phyloP scores from a whole-genome alignment of 2,797 vertebrate species.

The Podarcis siculus region DNA sequence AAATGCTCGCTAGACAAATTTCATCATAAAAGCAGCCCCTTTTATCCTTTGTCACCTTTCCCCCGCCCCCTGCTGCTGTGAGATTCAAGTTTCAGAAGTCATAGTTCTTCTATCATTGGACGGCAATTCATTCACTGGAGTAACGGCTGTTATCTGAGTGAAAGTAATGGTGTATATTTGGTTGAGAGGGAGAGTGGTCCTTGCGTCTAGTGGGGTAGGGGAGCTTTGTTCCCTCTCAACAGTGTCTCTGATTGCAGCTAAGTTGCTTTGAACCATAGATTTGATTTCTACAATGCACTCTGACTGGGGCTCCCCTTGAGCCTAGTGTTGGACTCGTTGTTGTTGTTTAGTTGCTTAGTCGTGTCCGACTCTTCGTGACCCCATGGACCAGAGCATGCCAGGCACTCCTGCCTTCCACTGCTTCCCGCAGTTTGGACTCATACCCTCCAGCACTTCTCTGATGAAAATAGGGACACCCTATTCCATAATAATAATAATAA shows the following conservation, averaged over 20 bases:
- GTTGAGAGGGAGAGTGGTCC: not conserved
- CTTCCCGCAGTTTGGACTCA: too few species aligned
- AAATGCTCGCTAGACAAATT: constrained; percentile 50
- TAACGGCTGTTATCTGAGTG: not conserved
- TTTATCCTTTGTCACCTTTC: constrained; percentile 26
- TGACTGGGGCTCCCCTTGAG: too few species aligned
- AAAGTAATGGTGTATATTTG: not conserved
- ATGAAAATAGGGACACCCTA: too few species aligned
- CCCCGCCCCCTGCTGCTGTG: constrained; percentile 11
- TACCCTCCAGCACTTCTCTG: too few species aligned
- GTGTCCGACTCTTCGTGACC: too few species aligned
- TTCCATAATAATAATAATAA: too few species aligned
- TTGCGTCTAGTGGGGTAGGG: not conserved
- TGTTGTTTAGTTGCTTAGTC: too few species aligned
- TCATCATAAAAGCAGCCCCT: not conserved
- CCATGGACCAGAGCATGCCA: too few species aligned
- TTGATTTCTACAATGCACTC: too few species aligned
- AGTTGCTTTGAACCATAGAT: not conserved
- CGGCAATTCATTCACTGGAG: not conserved
- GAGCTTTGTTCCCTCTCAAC: not conserved
- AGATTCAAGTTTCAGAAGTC: not conserved
- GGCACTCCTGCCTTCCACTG: too few species aligned
- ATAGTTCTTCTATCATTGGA: not conserved
- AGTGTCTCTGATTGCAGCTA: not conserved
- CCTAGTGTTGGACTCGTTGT: too few species aligned